phyloP scores from a whole-genome alignment of 2,888 invertebrate genomes.

The Yponomeuta sedellus region DNA sequence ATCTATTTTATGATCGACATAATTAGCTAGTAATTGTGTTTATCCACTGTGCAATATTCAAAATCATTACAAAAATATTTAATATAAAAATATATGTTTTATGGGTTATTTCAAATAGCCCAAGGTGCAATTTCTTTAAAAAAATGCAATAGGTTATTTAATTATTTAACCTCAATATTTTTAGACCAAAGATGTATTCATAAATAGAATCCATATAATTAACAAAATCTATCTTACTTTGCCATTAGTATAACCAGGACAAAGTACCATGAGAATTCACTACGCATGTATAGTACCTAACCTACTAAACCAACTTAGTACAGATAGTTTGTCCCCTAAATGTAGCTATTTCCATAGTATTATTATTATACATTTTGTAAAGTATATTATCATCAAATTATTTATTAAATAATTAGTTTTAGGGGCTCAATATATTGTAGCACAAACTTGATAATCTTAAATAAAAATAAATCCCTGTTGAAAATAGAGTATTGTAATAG shows the following conservation, averaged over 20 bases:
- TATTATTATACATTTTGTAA: slow-evolving; percentile 1
- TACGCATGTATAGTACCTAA: background rate
- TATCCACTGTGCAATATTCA: slow-evolving; percentile 11
- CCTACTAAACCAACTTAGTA: background rate
- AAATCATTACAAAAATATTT: slow-evolving; percentile 9
- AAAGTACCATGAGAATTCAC: too few relatives aligned
- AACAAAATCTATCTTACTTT: background rate
- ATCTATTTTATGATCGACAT: background rate
- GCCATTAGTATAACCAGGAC: background rate
- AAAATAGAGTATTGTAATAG: too few relatives aligned
- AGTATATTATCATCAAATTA: background rate
- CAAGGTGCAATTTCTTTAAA: slow-evolving; percentile 6
- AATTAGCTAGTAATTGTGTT: slow-evolving; percentile 4
- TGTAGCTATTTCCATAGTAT: slow-evolving; percentile 1
- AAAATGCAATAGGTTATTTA: slow-evolving; percentile 1
- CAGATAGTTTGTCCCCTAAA: background rate
- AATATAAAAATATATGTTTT: slow-evolving; percentile 8
- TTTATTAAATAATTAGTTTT: background rate
- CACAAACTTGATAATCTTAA: slow-evolving; percentile 6
- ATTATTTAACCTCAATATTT: background rate
- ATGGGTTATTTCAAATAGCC: background rate
- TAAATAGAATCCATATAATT: background rate
- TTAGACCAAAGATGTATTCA: slow-evolving; percentile 6
- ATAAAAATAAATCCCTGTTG: background rate
- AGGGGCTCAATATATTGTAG: slow-evolving; percentile 10